phyloP scores from a whole-genome alignment of 1,140 invertebrate genomes.

The Bradysia coprophila region DNA sequence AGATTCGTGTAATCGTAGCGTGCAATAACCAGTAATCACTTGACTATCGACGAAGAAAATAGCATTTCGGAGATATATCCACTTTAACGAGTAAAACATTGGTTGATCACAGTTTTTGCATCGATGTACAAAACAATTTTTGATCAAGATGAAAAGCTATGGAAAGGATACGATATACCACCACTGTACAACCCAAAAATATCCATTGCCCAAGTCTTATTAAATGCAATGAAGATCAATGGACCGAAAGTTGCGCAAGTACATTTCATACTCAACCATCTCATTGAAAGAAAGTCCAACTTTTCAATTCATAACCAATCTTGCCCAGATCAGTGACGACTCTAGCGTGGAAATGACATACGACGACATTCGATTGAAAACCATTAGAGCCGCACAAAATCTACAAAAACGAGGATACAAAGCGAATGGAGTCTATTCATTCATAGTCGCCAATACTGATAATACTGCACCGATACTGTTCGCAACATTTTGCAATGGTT shows the following conservation, averaged over 20 bases:
- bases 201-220: not conserved
- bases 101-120: too few species aligned
- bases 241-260: not conserved
- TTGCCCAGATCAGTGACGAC: not conserved
- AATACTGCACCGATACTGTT: slow-evolving; percentile 6
- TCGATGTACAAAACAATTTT: not conserved
- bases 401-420: not conserved
- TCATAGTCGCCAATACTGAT: not conserved
- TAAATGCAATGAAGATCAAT: not conserved
- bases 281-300: too few species aligned
- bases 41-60: too few species aligned
- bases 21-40: too few species aligned
- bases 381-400: slow-evolving; percentile 1
- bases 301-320: too few species aligned
- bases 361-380: not conserved
- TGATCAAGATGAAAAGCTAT: not conserved
- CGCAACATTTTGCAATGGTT: slow-evolving; percentile 15
- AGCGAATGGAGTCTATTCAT: not conserved
- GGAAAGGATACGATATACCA: not conserved
- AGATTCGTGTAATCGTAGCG: too few species aligned
- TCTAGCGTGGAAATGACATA: not conserved
- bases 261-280: too few species aligned
- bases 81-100: too few species aligned
- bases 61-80: too few species aligned
- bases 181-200: not conserved